Evolutionary conservation across 1,140 invertebrate species (phyloP).

Genomic region (Cyrtorhinus lividipennis): DNA sequence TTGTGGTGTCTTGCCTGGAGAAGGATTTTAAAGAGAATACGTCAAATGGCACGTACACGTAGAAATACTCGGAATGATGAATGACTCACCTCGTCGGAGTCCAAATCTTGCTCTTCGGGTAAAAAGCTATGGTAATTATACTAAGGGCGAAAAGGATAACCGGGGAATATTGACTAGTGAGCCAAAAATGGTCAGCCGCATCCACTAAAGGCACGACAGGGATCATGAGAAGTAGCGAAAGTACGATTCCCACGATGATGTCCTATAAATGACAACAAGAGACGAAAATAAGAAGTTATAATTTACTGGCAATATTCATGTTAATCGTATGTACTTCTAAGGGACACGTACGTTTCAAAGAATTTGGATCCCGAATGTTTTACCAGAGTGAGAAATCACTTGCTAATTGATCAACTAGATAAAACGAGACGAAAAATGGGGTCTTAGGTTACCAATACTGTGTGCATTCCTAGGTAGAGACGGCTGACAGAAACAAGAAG

Average conservation of each 20-base stretch:
- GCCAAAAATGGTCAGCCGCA: constrained; percentile 49
- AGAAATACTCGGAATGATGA: not conserved
- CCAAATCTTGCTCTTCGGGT: constrained; percentile 60
- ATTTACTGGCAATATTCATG: no score
- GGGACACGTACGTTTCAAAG: no score
- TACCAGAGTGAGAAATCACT: no score
- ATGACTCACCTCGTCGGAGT: constrained; percentile 54
- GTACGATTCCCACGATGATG: constrained; percentile 52
- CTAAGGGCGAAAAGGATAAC: constrained; percentile 44
- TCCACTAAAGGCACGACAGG: constrained; percentile 59
- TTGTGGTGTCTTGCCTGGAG: constrained; percentile 69
- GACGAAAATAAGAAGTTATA: constrained; percentile 16
- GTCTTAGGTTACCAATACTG: constrained; percentile 64
- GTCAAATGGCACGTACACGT: not conserved
- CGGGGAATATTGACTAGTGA: constrained; percentile 51
- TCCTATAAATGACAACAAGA: constrained; percentile 42
- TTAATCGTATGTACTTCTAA: no score
- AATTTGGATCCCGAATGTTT: no score
- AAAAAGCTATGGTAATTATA: constrained; percentile 50
- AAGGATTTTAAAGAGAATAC: no score
- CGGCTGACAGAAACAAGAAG: constrained; percentile 64
- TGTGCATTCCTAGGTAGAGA: constrained; percentile 85
- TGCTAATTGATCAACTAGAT: no score
- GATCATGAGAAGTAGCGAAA: constrained; percentile 51
- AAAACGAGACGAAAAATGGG: no score